A percentile compares a stretch with the other conserved stretches of the same genome.
phyloP scores from a whole-genome alignment of 2,888 invertebrate species.

The Hecatera dysodea region DNA sequence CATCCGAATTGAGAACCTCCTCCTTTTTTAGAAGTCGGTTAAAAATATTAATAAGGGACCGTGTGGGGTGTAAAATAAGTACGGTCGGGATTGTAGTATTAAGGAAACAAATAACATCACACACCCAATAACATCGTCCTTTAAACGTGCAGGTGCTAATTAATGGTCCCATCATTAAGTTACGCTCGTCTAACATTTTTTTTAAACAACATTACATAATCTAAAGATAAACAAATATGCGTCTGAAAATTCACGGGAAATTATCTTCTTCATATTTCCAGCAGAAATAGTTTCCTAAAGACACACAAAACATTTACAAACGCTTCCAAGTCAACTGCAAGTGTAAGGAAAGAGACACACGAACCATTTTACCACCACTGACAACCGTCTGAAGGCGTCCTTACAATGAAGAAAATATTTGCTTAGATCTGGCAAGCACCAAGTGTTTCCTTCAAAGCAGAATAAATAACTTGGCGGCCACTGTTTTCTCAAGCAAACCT shows the following conservation, averaged over 20 bases:
- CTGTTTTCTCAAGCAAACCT: constrained; percentile 58
- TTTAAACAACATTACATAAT: rapidly evolving
- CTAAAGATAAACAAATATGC: not conserved
- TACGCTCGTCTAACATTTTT: too few relatives aligned
- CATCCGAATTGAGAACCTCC: too few relatives aligned
- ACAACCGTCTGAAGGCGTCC: constrained; percentile 40
- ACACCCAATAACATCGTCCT: too few relatives aligned
- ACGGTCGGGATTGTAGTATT: too few relatives aligned
- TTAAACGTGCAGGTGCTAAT: too few relatives aligned
- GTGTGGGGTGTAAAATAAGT: too few relatives aligned
- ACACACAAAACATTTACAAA: constrained; percentile 28
- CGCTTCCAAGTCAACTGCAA: constrained; percentile 45
- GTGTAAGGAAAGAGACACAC: constrained; percentile 15
- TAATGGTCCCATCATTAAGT: too few relatives aligned
- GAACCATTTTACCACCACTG: constrained; percentile 43
- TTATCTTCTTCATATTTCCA: not conserved
- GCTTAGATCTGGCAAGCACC: constrained; percentile 68
- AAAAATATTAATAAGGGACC: too few relatives aligned
- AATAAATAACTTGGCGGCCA: constrained; percentile 67
- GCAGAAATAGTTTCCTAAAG: constrained; percentile 3
- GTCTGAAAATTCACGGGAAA: too few relatives aligned
- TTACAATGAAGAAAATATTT: constrained; percentile 70
- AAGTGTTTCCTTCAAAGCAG: constrained; percentile 67
- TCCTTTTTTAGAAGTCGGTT: too few relatives aligned
- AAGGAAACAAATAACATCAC: too few relatives aligned